Percentiles rank a stretch among this genome's conserved stretches.
Conservation (phyloP, 2,888 invertebrate genomes). For the Nemotelus nigrinus region DNA sequence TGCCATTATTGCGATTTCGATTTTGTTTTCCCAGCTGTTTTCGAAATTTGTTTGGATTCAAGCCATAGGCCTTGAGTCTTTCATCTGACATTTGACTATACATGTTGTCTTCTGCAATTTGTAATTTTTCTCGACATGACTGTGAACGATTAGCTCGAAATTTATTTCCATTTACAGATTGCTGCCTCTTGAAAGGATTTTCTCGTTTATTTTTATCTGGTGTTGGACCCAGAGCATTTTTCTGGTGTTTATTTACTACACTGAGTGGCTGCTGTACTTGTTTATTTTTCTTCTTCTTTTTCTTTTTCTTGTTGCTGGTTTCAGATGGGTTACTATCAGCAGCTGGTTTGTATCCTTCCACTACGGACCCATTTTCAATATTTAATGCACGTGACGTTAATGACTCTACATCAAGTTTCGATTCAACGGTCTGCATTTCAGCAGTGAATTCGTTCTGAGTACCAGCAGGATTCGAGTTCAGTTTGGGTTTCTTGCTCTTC, state of each 20-base stretch:
- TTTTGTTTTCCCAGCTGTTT: constrained; percentile 55
- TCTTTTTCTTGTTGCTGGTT: constrained; percentile 50
- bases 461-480: neutral
- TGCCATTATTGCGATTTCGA: neutral
- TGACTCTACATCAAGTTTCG: neutral
- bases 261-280: neutral
- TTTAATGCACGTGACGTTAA: neutral
- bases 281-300: constrained; percentile 49
- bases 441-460: neutral
- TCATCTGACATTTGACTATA: constrained; percentile 73
- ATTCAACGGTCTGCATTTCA: neutral
- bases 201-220: no score
- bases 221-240: neutral
- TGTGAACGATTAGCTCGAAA: no score
- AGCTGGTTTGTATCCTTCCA: neutral
- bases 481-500: constrained; percentile 56
- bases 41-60: constrained; percentile 85
- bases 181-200: no score
- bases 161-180: no score
- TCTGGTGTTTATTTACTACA: no score
- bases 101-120: constrained; percentile 53
- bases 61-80: constrained; percentile 88
- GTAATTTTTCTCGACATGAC: constrained; percentile 46
- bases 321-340: constrained; percentile 43
- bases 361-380: neutral